These are phyloP conservation scores for Macrotrachela quadricornifera DNA, from an alignment of 1,140 invertebrate genomes.

Conservation along the genomic window DNA sequence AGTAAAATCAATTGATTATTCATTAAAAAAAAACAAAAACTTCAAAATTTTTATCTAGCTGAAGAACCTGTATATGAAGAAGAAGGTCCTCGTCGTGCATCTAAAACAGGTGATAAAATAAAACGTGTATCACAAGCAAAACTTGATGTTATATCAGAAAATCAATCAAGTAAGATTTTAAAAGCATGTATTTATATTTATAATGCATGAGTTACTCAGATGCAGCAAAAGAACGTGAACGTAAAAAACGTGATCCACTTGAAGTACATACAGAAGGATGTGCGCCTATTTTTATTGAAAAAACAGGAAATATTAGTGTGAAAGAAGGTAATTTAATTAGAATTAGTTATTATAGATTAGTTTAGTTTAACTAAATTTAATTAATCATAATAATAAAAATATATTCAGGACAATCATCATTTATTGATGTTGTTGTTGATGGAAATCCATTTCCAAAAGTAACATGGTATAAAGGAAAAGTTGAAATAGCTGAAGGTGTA, in stretches of 20 bases:
- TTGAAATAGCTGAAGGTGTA: background rate
- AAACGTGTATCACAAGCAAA: background rate
- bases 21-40: too few species aligned
- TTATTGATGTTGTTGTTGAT: slow-evolving; percentile 2
- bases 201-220: too few species aligned
- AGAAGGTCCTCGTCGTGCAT: slow-evolving; percentile 4
- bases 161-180: background rate
- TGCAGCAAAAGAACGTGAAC: background rate
- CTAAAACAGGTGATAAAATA: background rate
- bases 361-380: too few species aligned
- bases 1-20: too few species aligned
- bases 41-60: too few species aligned
- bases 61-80: slow-evolving; percentile 4
- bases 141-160: slow-evolving; percentile 7
- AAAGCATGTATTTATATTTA: too few species aligned
- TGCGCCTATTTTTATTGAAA: slow-evolving; percentile 4
- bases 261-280: background rate
- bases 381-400: too few species aligned
- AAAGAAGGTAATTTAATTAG: background rate
- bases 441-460: slow-evolving; percentile 7
- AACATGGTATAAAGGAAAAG: slow-evolving; percentile 3
- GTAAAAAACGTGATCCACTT: background rate
- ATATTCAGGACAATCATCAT: background rate
- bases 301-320: slow-evolving; percentile 3
- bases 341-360: too few species aligned